Evolutionary conservation across 1,140 invertebrate species (phyloP), one percentile per base, ranked within the genome.

Genomic region (Bombus difficillimus): DNA sequence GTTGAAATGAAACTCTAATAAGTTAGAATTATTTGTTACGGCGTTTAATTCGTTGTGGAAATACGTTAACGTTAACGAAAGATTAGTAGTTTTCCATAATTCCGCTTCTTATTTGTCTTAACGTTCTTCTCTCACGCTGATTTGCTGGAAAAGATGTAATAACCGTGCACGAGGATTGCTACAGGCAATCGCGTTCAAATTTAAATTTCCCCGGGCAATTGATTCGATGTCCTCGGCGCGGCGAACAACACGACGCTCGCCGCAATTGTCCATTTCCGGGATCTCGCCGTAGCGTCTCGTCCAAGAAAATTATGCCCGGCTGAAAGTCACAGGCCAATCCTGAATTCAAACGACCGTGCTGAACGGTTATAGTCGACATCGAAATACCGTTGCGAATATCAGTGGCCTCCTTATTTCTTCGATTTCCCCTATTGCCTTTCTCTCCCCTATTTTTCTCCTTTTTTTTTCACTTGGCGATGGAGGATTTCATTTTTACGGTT

Each of bases 321-420:
- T 73, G 69, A 76, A 89, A 87, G 76, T 88, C 88, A 81, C 69
- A 69, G 57, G 43, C 80, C 69, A 73, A 75, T 78, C 62, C 57
- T 59, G 82, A 47, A 76, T 82, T 81, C 81, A 71, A 86, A 83
- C 81, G 87, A 89, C 79, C 83, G 68, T 76, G 73, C 81, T 41
- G 73, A 91, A 91, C 47, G 80, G 82, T 91, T 91, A 91, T 89
- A 47, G 59, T 80, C 80, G 72, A 83, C 85, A 86, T 87, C 62
- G 87, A 41, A 89, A 88, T 88, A 89, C 90, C 80, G 81, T 83
- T 85, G 74, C 39, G 81, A 83, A 88, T 86, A 89, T 85, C 66
- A 37, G 59, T 34, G 71, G 43, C 8, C 75, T 81, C 43, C 84
- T 89, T 81, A 79, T 6, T 82, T 39, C 62, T 69, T 84, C 59